Conservation (phyloP, 2,888 invertebrate species). For the Sesia bembeciformis region DNA sequence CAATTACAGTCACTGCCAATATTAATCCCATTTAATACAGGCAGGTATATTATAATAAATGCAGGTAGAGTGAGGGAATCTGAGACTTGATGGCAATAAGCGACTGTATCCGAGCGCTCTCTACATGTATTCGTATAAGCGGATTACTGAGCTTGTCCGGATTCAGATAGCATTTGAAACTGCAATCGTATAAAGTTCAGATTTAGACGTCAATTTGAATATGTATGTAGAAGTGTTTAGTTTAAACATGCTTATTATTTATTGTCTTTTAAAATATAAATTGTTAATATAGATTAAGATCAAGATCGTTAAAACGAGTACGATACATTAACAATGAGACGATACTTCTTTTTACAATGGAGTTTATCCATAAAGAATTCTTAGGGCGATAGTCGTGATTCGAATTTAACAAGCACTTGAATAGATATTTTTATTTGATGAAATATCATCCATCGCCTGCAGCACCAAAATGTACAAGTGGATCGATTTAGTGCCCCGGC, state of each 20-base stretch:
- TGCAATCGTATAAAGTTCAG: background rate
- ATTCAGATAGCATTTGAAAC: slow-evolving; percentile 3
- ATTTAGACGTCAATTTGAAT: background rate
- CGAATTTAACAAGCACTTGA: no score
- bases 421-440: no score
- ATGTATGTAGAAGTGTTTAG: no score
- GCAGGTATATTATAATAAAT: background rate
- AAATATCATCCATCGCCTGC: slow-evolving; percentile 4
- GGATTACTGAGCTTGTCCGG: slow-evolving; percentile 6
- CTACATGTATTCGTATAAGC: slow-evolving; percentile 5
- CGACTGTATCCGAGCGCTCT: slow-evolving; percentile 1
- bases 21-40: no score
- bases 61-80: slow-evolving; percentile 4
- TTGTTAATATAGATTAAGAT: no score
- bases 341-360: background rate
- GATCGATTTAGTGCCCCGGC: slow-evolving; percentile 23
- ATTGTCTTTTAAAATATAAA: no score
- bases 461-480: slow-evolving; percentile 20
- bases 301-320: no score
- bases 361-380: no score
- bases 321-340: background rate
- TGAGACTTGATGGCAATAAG: slow-evolving; percentile 3
- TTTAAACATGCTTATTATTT: no score
- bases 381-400: no score
- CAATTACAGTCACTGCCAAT: no score